Evolutionary conservation across 2,797 vertebrate species (phyloP).

Genomic region (Helostoma temminkii): DNA sequence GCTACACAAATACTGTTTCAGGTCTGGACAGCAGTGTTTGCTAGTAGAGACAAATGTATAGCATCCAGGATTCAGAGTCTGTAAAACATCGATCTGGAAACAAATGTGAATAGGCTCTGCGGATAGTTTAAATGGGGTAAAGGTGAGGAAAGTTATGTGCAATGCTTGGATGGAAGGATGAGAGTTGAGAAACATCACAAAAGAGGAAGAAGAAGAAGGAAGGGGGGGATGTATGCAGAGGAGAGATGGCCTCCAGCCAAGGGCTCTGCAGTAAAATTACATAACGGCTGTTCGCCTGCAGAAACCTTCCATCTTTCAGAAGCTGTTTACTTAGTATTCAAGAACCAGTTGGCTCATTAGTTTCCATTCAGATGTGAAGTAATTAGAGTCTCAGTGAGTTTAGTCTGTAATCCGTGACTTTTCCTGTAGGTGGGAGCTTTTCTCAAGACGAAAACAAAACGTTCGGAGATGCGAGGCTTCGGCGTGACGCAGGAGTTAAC

Average conservation of each 20-base stretch:
- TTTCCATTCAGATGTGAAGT: slow-evolving; percentile 34
- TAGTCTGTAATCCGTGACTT: not conserved
- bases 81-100: not conserved
- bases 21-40: too few relatives aligned
- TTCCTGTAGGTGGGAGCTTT: not conserved
- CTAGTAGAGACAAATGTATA: not conserved
- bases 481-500: not conserved
- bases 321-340: slow-evolving; percentile 13
- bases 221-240: slow-evolving; percentile 66
- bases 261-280: slow-evolving; percentile 79
- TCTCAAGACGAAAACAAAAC: not conserved
- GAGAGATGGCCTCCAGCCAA: slow-evolving; percentile 77
- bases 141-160: slow-evolving; percentile 34
- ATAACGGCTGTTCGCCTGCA: slow-evolving; percentile 73
- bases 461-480: slow-evolving; percentile 6
- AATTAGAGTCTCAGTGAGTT: not conserved
- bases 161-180: slow-evolving; percentile 52
- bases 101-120: not conserved
- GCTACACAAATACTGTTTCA: slow-evolving; percentile 9
- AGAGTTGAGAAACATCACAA: slow-evolving; percentile 30
- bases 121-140: slow-evolving; percentile 27
- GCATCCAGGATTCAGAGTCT: not conserved
- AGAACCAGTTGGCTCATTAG: slow-evolving; percentile 10
- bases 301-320: slow-evolving; percentile 48
- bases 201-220: slow-evolving; percentile 35